Evolutionary conservation across 2,888 invertebrate species (phyloP), one percentile per base, ranked within the genome.

Genomic region (Platerodrilus igneus): DNA sequence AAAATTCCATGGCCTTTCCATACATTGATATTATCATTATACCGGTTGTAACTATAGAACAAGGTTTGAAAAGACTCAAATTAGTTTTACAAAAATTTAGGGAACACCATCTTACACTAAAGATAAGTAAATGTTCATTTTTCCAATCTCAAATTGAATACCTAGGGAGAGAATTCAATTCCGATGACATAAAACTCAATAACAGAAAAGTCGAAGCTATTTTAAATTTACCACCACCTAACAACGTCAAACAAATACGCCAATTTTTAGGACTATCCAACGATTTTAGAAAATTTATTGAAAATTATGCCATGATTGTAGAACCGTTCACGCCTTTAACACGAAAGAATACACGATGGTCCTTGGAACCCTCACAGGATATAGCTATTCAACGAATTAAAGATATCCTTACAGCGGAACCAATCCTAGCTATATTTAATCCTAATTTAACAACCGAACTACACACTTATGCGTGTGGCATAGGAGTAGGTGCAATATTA

Each of bases 221-320:
- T 8, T 15, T 7, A 10, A 13, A 26, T 10, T 15, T 15, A 7
- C 18, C 17, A 4, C n/a, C 15, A 11, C 22, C 4, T 4, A 21
- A 9, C 17, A 35, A n/a, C 4, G 26, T 19, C 8, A 20, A 35
- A 20, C n/a, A 35, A 27, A 15, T 35, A 6, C 19, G 35, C 2
- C 29, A 37, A 23, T 37, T 59, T 41, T 18, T 59, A 14, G 57
- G 57, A 1, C 33, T 58, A 8, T 26, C 48, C 5, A 41, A 48
- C 4, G 53, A 54, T 37, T 61, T 61, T 23, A 45, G 57, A 7
- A 50, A 52, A 39, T 59, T 55, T 28, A 46, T 58, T 4, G 41
- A 52, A 27, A 37, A 50, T 28, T 50, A 47, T 43, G 52, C 52
- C 1, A 9, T 22, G 9, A 49, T 49, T 15, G 51, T 48, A 5